phyloP scores from a whole-genome alignment of 35 echinoderm and acorn worm genomes.

The Lytechinus variegatus region DNA sequence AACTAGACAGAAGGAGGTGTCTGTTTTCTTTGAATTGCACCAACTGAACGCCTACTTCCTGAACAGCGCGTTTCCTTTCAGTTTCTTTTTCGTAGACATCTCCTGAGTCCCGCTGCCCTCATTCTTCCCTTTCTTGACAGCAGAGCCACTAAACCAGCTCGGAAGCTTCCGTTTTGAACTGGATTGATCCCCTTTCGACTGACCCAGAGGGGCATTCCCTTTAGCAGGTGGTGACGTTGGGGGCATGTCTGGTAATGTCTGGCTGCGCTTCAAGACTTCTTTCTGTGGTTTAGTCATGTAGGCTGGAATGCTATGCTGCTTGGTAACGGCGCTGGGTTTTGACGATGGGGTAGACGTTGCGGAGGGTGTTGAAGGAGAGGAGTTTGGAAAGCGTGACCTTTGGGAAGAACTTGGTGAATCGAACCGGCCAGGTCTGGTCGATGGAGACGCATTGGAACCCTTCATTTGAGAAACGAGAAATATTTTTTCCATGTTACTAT shows the following conservation, averaged over 20 bases:
- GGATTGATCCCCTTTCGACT: conserved; percentile 20
- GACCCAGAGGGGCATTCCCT: not conserved
- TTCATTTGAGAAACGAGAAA: not conserved
- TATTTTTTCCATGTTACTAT: not conserved
- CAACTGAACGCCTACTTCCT: conserved; percentile 8
- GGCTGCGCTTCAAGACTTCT: conserved; percentile 25
- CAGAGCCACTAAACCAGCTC: conserved; percentile 47
- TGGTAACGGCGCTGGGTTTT: not conserved
- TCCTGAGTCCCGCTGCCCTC: not conserved
- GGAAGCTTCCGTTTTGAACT: conserved; percentile 55
- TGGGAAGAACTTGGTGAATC: not conserved
- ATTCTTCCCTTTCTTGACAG: conserved; percentile 51
- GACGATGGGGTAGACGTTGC: not conserved
- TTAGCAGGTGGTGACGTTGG: not conserved
- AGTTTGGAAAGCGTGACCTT: not conserved
- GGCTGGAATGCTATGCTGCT: conserved; percentile 33
- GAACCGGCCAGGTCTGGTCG: not conserved
- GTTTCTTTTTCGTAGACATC: not conserved
- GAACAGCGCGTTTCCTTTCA: conserved; percentile 64
- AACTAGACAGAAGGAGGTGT: not conserved
- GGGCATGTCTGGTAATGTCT: conserved; percentile 35
- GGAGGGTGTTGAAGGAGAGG: not conserved
- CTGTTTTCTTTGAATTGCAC: not conserved
- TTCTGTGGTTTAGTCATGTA: not conserved
- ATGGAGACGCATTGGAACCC: not conserved